Evolutionary conservation across 2,113 vertebrate species (phyloP).

Genomic region (Melanostigma gelatinosum): DNA sequence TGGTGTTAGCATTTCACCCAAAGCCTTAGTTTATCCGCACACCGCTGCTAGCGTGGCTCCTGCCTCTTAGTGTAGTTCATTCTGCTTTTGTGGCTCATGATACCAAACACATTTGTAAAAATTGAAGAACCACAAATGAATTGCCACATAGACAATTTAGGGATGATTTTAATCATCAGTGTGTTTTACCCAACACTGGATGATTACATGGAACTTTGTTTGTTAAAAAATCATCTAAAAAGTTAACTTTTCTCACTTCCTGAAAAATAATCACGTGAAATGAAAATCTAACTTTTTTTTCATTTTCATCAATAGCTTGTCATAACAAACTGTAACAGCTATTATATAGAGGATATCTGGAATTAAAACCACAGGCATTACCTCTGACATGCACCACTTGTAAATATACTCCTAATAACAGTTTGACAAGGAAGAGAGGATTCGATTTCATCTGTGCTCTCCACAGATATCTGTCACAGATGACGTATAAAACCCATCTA

Average conservation of each 20-base stretch:
- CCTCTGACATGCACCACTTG: conserved; percentile 33
- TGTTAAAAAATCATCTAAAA: not conserved
- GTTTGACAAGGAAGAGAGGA: not conserved
- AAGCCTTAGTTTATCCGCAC: not conserved
- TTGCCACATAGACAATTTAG: not conserved
- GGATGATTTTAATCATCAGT: not conserved
- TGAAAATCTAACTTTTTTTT: not conserved
- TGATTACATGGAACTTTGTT: not conserved
- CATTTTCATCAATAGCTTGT: conserved; percentile 16
- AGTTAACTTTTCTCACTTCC: not conserved
- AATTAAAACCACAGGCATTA: conserved; percentile 29
- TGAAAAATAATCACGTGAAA: conserved; percentile 7
- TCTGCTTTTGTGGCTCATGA: not conserved
- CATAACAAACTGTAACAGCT: conserved; percentile 29
- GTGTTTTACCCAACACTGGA: not conserved
- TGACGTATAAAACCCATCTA: not conserved
- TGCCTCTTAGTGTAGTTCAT: not conserved
- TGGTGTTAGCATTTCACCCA: not conserved
- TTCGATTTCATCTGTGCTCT: conserved; percentile 8
- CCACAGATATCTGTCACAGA: not conserved
- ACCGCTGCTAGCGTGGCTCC: not conserved
- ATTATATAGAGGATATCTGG: not conserved
- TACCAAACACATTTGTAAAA: not conserved
- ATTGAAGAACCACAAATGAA: not conserved
- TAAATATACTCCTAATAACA: conserved; percentile 47